Evolutionary conservation across 2,888 invertebrate species (phyloP), one percentile per base, ranked within the genome.

Genomic region (Scaptomyza tumidula): DNA sequence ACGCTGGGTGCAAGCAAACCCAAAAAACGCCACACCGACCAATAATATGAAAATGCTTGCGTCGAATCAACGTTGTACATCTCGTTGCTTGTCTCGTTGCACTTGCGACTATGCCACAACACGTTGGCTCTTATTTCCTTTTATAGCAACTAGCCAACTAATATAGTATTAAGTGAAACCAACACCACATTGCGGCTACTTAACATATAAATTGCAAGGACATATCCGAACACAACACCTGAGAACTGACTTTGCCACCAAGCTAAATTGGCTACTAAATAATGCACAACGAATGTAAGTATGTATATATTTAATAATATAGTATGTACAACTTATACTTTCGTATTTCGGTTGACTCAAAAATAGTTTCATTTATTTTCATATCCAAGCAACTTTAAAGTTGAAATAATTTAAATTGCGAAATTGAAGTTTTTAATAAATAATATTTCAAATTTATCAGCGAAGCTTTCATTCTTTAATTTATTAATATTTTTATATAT

Each of bases 11-110:
- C 71, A 58, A 85, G 55, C 13, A 89, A 5, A 2, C 92, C 92
- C 6, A 78, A 62, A 4, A 82, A 4, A 16, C 75, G 75, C 88
- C 90, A 91, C 6, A 86, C 49, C 7, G 33, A n/a, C 91, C 91
- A 92, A 19, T 88, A 89, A 52, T 71, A 70, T 11, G 73, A 62
- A 43, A 92, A 79, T 1, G 91, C 89, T 6, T 60, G 19, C 3
- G 59, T 68, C 14, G 87, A 86, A 19, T 76, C 73, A 16, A 80
- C 49, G 10, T 9, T 13, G 10, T 27, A 35, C 67, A 77, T 74
- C 19, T 31, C 55, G 14, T 10, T 3, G 3, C 43, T 33, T 33
- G 33, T 10, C 19, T 31, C 55, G 13, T 7, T 3, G 3, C 43
- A 58, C 56, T 62, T 35, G 39, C 9, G 39, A 27, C 44, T 66